Base-by-base conservation (phyloP, 37 sponge, comb jelly and placozoan genomes). In the Ephydatia muelleri region DNA sequence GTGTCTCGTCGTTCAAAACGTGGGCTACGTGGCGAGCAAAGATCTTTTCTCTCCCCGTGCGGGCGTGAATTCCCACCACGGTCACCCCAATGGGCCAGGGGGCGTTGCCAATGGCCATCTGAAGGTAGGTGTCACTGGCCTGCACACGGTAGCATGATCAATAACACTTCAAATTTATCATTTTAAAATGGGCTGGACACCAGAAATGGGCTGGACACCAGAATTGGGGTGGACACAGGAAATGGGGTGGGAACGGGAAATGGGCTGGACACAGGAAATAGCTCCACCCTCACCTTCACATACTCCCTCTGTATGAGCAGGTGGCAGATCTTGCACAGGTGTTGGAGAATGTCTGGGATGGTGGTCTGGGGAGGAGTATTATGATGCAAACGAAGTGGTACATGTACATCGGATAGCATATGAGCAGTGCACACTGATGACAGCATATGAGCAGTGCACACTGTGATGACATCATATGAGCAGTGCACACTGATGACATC, bases 61-160 rank as follows among this genome's bases (percentile, higher is more conserved):
- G 85, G 37, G 97, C 97, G 75, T 98, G 99, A 34, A 98, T 98
- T 5, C 99, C 99, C 70, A 98, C 99, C 95, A 96, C 96, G 37
- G 99, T 98, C 32, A 98, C 99, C 0, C 99, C 99, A 57, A 98
- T 94, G 68, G 99, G 99, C 99, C 99, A 98, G 64, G 99, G 94
- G 25, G 97, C 99, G 77, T 98, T 98, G 33, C 99, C 99, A 40
- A 98, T 98, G 28, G 99, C 96, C 95, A 96, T 98, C 77, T 93
- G 80, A 28, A 98, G 85, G 86, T 98, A 98, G 13, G 82, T 75
- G 68, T 93, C 97, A 83, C 91, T 94, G 28, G 99, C 99, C 88
- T 92, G 65, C 75, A 89, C 0, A n/a, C n/a, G n/a, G n/a, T n/a
- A n/a, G n/a, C n/a, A n/a, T n/a, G n/a, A n/a, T n/a, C n/a, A n/a